Evolutionary conservation across 2,888 invertebrate species (phyloP).

Genomic region (Tuta absoluta): DNA sequence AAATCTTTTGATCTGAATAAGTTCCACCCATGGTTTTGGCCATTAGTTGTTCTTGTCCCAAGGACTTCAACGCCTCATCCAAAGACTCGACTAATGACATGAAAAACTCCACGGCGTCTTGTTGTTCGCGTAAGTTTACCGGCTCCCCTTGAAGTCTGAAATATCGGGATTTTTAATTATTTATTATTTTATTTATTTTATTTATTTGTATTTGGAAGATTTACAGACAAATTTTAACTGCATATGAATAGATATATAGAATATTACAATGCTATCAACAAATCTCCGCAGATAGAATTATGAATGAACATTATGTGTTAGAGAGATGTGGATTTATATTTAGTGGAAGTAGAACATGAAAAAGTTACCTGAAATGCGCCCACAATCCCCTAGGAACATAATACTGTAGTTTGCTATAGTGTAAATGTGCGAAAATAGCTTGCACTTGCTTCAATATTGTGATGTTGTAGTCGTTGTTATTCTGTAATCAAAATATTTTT

Average conservation of each 20-base stretch:
- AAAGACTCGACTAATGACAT: slow-evolving; percentile 98
- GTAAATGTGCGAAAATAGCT: slow-evolving; percentile 98
- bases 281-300: not conserved
- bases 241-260: too few relatives aligned
- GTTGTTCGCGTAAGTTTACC: slow-evolving; percentile 98
- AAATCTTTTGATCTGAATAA: slow-evolving; percentile 99
- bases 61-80: slow-evolving; percentile 96
- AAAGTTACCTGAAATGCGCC: slow-evolving; percentile 95
- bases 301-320: too few relatives aligned
- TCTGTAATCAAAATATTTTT: slow-evolving; percentile 54
- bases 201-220: too few relatives aligned
- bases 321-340: too few relatives aligned
- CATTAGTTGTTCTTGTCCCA: slow-evolving; percentile 95
- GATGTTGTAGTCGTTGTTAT: slow-evolving; percentile 88
- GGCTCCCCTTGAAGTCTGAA: slow-evolving; percentile 95
- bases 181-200: not conserved
- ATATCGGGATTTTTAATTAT: slow-evolving; percentile 29
- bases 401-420: slow-evolving; percentile 97
- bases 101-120: slow-evolving; percentile 99
- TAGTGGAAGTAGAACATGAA: too few relatives aligned
- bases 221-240: too few relatives aligned
- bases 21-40: slow-evolving; percentile 97
- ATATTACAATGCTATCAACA: too few relatives aligned
- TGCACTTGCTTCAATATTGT: slow-evolving; percentile 98
- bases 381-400: slow-evolving; percentile 98